phyloP scores from a whole-genome alignment of 2,888 invertebrate genomes.

The Limnephilus marmoratus region DNA sequence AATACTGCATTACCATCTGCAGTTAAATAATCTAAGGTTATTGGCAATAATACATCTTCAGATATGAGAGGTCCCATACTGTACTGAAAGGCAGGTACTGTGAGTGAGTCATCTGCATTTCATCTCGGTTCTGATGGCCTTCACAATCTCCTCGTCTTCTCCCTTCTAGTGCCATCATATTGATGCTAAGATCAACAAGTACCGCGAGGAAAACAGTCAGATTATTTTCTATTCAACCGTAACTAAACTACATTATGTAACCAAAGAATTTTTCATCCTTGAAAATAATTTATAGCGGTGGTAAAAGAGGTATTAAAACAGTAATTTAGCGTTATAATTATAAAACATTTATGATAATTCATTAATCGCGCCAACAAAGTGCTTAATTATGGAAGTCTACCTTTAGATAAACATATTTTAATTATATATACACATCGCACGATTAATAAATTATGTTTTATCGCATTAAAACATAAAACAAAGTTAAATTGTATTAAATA shows the following conservation, averaged over 20 bases:
- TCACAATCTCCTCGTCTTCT: constrained; percentile 47
- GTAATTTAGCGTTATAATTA: background rate
- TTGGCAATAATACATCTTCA: constrained; percentile 13
- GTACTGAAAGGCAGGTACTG: background rate
- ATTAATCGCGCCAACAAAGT: background rate
- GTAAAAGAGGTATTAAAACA: background rate
- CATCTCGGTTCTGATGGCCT: constrained; percentile 39
- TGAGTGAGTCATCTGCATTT: constrained; percentile 49
- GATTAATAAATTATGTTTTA: background rate
- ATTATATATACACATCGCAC: background rate
- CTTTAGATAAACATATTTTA: background rate
- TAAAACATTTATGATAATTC: background rate
- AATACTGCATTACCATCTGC: background rate
- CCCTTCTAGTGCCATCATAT: constrained; percentile 10
- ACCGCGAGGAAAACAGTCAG: background rate
- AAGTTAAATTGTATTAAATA: background rate
- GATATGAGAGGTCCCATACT: constrained; percentile 36
- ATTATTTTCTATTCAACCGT: background rate
- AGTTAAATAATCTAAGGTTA: background rate
- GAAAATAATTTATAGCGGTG: background rate
- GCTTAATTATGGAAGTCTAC: background rate
- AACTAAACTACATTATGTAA: background rate
- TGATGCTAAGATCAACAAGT: background rate
- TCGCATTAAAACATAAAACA: background rate
- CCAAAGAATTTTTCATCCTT: background rate